Percentiles rank a stretch among this genome's conserved stretches.
These are phyloP conservation scores for Caenorhabditis becei DNA, from an alignment of 2,888 invertebrate species.

Conservation along the genomic window DNA sequence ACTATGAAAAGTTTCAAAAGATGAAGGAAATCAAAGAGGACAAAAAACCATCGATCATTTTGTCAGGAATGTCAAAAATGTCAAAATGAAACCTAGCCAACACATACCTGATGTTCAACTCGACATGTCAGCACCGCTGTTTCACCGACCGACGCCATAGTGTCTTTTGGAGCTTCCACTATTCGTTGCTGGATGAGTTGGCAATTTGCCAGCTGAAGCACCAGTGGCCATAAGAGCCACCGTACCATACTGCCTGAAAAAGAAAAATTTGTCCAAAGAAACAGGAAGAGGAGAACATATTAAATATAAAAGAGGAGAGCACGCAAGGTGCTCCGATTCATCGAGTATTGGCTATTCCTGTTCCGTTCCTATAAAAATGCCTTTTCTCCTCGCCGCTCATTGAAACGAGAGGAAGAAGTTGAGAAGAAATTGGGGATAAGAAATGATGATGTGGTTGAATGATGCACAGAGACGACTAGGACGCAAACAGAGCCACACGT, in stretches of 20 bases:
- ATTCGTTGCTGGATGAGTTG: conserved; percentile 67
- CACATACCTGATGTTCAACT: conserved; percentile 78
- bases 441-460: conserved; percentile 59
- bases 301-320: not conserved
- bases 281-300: not conserved
- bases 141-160: conserved; percentile 68
- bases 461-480: conserved; percentile 25
- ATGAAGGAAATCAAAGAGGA: not conserved
- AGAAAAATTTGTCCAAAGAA: not conserved
- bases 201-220: conserved; percentile 49
- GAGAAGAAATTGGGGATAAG: conserved; percentile 53
- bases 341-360: not conserved
- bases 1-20: not conserved
- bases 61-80: conserved; percentile 22
- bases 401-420: conserved; percentile 45
- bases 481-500: conserved; percentile 58
- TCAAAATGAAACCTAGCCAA: not conserved
- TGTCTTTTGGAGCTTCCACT: conserved; percentile 72
- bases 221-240: conserved; percentile 59
- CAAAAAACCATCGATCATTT: conserved; percentile 21
- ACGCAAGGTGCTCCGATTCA: conserved; percentile 17
- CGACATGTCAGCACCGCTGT: conserved; percentile 74
- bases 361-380: conserved; percentile 25
- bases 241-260: conserved; percentile 46
- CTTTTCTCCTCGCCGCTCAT: conserved; percentile 17